phyloP scores from a whole-genome alignment of 1,140 invertebrate genomes.

The Cotesia typhae region DNA sequence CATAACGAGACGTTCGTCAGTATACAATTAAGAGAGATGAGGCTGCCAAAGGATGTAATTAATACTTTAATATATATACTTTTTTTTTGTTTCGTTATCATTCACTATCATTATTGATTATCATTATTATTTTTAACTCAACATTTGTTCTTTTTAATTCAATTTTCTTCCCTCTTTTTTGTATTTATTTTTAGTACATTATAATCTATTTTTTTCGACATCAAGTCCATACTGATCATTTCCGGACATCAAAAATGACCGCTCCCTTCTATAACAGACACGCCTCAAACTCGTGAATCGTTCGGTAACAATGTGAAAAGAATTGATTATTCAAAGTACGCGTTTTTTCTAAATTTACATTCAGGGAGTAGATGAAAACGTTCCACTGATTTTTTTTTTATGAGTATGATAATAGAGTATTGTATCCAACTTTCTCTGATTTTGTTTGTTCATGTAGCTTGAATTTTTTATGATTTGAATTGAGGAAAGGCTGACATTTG shows the following conservation, averaged over 20 bases:
- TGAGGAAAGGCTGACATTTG: too few species aligned
- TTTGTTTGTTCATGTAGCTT: too few species aligned
- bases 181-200: too few species aligned
- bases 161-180: too few species aligned
- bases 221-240: constrained; percentile 34
- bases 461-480: too few species aligned
- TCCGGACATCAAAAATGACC: constrained; percentile 38
- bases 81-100: background rate
- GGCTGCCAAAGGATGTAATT: background rate
- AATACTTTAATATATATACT: constrained; percentile 7
- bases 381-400: too few species aligned
- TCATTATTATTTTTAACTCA: background rate
- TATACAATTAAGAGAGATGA: background rate
- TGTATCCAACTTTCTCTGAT: too few species aligned
- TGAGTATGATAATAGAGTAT: too few species aligned
- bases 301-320: constrained; percentile 28
- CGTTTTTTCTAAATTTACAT: background rate
- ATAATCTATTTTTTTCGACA: constrained; percentile 15
- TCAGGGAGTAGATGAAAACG: constrained; percentile 16
- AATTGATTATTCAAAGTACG: constrained; percentile 39
- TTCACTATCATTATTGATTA: background rate
- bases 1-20: background rate
- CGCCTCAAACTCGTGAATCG: constrained; percentile 29
- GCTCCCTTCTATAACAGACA: constrained; percentile 30
- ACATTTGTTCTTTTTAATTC: too few species aligned